Percentiles rank a stretch among this genome's conserved stretches.
phyloP scores from a whole-genome alignment of 2,113 vertebrate species.

The Ictalurus punctatus region DNA sequence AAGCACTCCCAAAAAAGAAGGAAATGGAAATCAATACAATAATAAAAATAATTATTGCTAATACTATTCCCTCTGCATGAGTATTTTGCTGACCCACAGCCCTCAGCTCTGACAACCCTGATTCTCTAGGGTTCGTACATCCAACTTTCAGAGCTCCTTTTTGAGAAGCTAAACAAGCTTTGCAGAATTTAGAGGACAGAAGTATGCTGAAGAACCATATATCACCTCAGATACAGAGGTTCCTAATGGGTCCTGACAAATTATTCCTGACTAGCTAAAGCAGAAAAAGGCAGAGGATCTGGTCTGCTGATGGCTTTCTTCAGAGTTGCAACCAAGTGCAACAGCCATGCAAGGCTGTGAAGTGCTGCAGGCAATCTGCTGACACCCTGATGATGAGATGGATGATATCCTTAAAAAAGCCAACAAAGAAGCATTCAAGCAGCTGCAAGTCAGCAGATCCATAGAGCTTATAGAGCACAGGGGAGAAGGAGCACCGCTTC shows the following conservation, averaged over 20 bases:
- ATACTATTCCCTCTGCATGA: background rate
- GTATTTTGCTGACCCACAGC: background rate
- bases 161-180: background rate
- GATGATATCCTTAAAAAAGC: conserved; percentile 42
- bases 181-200: conserved; percentile 26
- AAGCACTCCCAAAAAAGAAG: background rate
- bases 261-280: conserved; percentile 35
- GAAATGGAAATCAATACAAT: background rate
- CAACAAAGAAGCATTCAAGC: conserved; percentile 41
- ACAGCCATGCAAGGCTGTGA: conserved; percentile 8
- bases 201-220: conserved; percentile 9
- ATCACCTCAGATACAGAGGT: conserved; percentile 6
- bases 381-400: conserved; percentile 37
- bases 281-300: conserved; percentile 15
- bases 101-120: background rate
- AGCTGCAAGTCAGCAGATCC: conserved; percentile 51
- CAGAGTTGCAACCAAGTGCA: conserved; percentile 5
- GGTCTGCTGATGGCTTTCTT: conserved; percentile 33
- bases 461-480: conserved; percentile 42
- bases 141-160: background rate
- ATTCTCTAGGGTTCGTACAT: background rate
- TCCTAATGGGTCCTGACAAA: conserved; percentile 35
- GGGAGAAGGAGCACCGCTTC: conserved; percentile 18
- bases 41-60: background rate
- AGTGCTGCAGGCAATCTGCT: conserved; percentile 40